phyloP scores from a whole-genome alignment of 1,140 invertebrate species.

The Drosophila serrata region DNA sequence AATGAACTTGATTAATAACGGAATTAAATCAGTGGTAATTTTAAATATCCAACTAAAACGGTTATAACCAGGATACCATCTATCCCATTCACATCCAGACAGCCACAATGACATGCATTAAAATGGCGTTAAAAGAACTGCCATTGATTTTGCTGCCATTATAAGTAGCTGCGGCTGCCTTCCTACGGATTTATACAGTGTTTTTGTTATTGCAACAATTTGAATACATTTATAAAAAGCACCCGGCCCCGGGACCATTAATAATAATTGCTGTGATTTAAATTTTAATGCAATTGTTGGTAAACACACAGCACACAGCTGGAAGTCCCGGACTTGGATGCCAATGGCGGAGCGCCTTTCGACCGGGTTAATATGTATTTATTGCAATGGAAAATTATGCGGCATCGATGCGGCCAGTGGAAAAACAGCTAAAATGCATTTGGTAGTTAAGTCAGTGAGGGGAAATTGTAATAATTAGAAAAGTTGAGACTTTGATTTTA shows the following conservation, averaged over 20 bases:
- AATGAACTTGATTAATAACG: background rate
- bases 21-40: background rate
- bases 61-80: background rate
- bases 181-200: conserved; percentile 10
- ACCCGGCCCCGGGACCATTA: conserved; percentile 62
- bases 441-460: conserved; percentile 10
- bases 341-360: conserved; percentile 36
- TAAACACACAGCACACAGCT: conserved; percentile 49
- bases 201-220: conserved; percentile 60
- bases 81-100: background rate
- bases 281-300: conserved; percentile 82
- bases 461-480: conserved; percentile 9
- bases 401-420: conserved; percentile 18
- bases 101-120: conserved; percentile 40
- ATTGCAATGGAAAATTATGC: conserved; percentile 64
- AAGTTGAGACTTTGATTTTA: background rate
- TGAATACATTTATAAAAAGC: conserved; percentile 79
- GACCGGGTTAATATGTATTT: conserved; percentile 67
- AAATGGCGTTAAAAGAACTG: conserved; percentile 70
- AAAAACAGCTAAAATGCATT: conserved; percentile 54
- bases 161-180: conserved; percentile 14
- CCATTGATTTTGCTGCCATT: conserved; percentile 57
- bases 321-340: conserved; percentile 11
- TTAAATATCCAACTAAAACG: background rate
- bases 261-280: conserved; percentile 83